Evolutionary conservation across 2,888 invertebrate species (phyloP).

Genomic region (Oithona nana): DNA sequence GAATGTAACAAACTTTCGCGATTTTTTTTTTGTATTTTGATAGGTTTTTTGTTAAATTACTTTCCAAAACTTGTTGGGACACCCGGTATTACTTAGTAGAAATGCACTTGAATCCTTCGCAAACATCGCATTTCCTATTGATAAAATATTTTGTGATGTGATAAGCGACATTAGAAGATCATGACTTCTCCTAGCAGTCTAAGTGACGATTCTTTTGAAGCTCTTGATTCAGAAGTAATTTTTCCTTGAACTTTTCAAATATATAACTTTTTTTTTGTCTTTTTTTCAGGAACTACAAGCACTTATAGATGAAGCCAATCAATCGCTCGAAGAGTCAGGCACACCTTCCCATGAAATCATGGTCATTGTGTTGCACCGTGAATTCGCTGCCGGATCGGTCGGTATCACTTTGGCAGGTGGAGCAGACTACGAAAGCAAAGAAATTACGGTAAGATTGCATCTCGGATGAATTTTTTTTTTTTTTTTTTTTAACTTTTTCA

Average conservation of each 20-base stretch:
- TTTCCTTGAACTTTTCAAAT: too few species aligned
- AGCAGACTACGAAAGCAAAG: conserved; percentile 72
- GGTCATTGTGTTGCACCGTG: conserved; percentile 45
- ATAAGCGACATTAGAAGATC: not conserved
- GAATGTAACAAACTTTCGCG: too few species aligned
- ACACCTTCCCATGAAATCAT: conserved; percentile 35
- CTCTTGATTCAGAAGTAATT: not conserved
- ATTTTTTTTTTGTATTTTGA: too few species aligned
- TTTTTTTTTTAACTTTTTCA: too few species aligned
- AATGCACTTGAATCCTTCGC: too few species aligned
- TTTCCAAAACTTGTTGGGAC: too few species aligned
- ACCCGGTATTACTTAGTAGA: too few species aligned
- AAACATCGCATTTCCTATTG: too few species aligned
- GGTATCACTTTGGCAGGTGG: conserved; percentile 76
- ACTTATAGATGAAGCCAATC: conserved; percentile 45
- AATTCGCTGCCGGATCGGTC: conserved; percentile 49
- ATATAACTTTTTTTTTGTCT: not conserved
- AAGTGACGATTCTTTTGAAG: not conserved
- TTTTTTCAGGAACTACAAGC: conserved; percentile 37
- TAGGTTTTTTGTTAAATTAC: too few species aligned
- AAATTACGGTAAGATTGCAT: conserved; percentile 49
- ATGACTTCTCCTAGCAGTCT: too few species aligned
- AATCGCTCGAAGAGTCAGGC: conserved; percentile 38
- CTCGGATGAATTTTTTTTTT: not conserved
- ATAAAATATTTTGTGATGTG: not conserved